Base-by-base conservation (phyloP, 1,140 invertebrate species). In the Procambarus clarkii region DNA sequence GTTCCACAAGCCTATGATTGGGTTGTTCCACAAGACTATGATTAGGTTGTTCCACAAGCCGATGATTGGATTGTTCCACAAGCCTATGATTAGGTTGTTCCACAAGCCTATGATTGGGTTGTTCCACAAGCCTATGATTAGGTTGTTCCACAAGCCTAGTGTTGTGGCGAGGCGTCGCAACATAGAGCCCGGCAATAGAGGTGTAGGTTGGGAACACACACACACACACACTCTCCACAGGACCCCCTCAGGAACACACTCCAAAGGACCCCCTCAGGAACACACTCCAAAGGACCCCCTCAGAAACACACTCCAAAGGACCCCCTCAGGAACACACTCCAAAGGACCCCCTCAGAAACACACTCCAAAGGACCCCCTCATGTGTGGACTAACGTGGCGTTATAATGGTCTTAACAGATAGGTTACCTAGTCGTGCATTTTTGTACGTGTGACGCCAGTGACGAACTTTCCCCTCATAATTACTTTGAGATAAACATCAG, bases 401-500 rank as follows among this genome's bases (percentile, higher is more conserved):
- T 74, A 74, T 74, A 74, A 74, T 74, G 69, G 34, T 74, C 69
- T 74, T 74, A 48, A 50, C 60, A 74, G 60, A 9, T 34, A 74
- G 46, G 83, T 85, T 85, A 74, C 5, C 83, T 69, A 21, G 46
- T 45, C n/a, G 18, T 44, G 45, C 45, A n/a, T 60, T 85, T 71
- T 18, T 85, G 60, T 85, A 76, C n/a, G 83, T 74, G 83, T 71
- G 83, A 74, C 64, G 45, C 64, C 83, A 45, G 83, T 46, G 83
- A 85, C 74, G 60, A 69, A 80, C 79, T 88, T 88, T 82, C 79
- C 87, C 44, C 82, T 88, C 87, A 88, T 88, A 88, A 88, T 88
- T 88, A 82, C 78, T 88, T 81, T 71, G 87, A 88, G 87, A 88
- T 88, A 88, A 82, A 82, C 87, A 88, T 82, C 87, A 54, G 34